A percentile compares a stretch with the other conserved stretches of the same genome.
phyloP scores from a whole-genome alignment of 1,140 invertebrate genomes.

The Aradophagus sp. region DNA sequence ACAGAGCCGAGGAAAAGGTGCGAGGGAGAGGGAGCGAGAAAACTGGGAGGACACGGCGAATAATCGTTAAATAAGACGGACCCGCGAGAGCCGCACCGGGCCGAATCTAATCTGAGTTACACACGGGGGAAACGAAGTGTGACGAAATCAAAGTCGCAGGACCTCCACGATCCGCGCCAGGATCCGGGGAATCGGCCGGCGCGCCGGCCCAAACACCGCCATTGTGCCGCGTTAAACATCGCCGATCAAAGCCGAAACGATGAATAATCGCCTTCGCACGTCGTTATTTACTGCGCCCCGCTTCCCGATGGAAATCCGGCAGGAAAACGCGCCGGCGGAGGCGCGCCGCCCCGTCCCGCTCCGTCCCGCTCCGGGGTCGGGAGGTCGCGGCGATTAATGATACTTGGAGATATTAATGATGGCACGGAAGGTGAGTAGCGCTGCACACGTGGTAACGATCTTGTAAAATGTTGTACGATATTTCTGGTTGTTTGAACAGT shows the following conservation, averaged over 20 bases:
- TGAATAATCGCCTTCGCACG: conserved; percentile 53
- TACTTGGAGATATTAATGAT: no score
- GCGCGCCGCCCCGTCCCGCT: no score
- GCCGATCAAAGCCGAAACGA: conserved; percentile 42
- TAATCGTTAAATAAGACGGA: conserved; percentile 55
- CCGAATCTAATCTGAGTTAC: conserved; percentile 56
- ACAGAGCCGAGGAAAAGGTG: no score
- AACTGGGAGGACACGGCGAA: conserved; percentile 49
- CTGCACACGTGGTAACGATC: no score
- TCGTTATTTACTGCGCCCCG: conserved; percentile 35
- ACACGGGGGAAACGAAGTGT: conserved; percentile 49
- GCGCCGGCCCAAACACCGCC: conserved; percentile 35
- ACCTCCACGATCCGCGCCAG: conserved; percentile 48
- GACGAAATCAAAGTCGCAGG: conserved; percentile 56
- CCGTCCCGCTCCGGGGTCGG: no score
- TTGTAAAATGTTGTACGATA: no score
- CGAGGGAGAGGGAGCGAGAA: no score
- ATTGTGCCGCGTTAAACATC: conserved; percentile 39
- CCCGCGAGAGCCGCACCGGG: conserved; percentile 53
- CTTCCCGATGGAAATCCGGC: conserved; percentile 24
- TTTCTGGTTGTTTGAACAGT: no score
- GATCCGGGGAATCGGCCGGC: conserved; percentile 41
- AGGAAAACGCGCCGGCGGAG: no score
- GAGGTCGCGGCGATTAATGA: no score
- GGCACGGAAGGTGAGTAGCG: no score